Conservation (phyloP, 2,797 vertebrate genomes). For the Phoxinus dragarum region DNA sequence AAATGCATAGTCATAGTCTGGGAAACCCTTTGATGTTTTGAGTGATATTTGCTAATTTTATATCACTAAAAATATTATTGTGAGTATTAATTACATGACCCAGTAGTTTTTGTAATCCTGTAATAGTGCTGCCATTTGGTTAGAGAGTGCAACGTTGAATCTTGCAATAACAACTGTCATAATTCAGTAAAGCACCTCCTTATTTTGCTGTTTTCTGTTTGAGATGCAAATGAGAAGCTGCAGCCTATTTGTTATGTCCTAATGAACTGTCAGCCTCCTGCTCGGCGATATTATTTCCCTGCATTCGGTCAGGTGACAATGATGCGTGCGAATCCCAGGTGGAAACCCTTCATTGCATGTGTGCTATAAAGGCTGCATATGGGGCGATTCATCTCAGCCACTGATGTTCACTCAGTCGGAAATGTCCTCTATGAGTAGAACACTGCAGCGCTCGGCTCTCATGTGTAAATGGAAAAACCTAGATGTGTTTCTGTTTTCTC, state of each 20-base stretch:
- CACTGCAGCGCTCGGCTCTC: slow-evolving; percentile 16
- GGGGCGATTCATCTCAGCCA: slow-evolving; percentile 19
- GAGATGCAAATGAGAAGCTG: slow-evolving; percentile 53
- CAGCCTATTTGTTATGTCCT: slow-evolving; percentile 55
- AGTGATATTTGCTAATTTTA: background rate
- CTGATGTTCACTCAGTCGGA: slow-evolving; percentile 36
- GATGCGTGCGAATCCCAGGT: slow-evolving; percentile 29
- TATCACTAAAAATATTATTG: background rate
- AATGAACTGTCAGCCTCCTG: slow-evolving; percentile 52
- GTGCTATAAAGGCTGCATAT: slow-evolving; percentile 28
- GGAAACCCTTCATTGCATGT: slow-evolving; percentile 35
- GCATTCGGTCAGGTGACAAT: slow-evolving; percentile 31
- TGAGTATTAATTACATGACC: background rate
- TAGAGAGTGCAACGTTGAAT: background rate
- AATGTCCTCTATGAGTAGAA: slow-evolving; percentile 20
- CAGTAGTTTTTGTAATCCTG: background rate
- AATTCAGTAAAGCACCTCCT: slow-evolving; percentile 30
- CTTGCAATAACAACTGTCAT: background rate
- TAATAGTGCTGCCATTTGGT: background rate
- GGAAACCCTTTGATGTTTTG: background rate
- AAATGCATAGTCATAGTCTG: background rate
- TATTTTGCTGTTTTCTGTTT: slow-evolving; percentile 29
- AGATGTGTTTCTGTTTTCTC: slow-evolving; percentile 2
- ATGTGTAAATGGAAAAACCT: slow-evolving; percentile 42
- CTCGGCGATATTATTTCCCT: slow-evolving; percentile 28